Evolutionary conservation across 2,797 vertebrate genomes (phyloP), one percentile per base, ranked within the genome.

Genomic region (Sitta carolinensis): DNA sequence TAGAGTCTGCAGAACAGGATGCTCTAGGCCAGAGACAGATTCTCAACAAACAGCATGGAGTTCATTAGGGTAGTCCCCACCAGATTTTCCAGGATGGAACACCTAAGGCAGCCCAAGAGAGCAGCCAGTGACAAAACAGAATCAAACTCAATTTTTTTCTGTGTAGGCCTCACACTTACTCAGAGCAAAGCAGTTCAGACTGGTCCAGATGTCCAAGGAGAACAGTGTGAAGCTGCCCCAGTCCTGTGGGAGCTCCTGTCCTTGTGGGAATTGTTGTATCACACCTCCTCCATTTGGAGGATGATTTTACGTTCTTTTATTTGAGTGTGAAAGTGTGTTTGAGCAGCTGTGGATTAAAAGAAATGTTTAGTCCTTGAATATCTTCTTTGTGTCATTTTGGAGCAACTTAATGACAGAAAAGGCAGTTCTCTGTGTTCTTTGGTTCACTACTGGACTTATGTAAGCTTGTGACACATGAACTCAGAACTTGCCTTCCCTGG

Each of bases 391-490:
- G 40, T 86, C 36, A 6, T 50, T 79, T 78, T 5, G 9, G 80
- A 82, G 50, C 32, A 72, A 7, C 34, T 72, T 57, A 48, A 20
- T 61, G 51, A 20, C 32, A 73, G 51, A 66, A 88, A 50, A 75
- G 23, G 9, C 16, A 61, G 5, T 63, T 68, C 21, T 68, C 21
- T 55, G 3, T 55, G 36, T 76, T 68, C 54, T 52, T 69, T 8
- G 1, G 12, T 61, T 80, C 23, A 2, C 23, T 64, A 1, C 8
- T 61, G 38, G 25, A 11, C 10, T 77, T 69, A 8, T 27, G 11
- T 52, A 42, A 43, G 38, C 42, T 64, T 40, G 26, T 66, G n/a
- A 38, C 11, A 3, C 0, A 0, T 54, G 50, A 76, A 57, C 23
- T 86, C 38, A 30, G 8, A 38, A 29, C 7, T 59, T 47, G 4